A percentile compares a stretch with the other conserved stretches of the same genome.
Evolutionary conservation across 1,140 invertebrate species (phyloP).

Genomic region (Lasioglossum baleicum): DNA sequence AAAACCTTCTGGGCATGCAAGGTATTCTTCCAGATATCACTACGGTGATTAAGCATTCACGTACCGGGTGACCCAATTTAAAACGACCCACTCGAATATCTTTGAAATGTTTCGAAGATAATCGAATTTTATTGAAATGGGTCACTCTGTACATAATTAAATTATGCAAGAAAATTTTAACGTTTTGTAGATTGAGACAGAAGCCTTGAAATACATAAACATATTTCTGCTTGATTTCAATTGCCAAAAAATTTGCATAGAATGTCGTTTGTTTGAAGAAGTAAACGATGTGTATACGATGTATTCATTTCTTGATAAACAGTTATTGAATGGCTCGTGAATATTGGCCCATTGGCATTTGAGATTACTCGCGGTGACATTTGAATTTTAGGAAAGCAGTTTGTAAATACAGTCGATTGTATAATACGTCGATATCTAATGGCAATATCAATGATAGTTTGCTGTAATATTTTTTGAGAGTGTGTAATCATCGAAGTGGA

Average conservation of each 20-base stretch:
- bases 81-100: no score
- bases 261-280: no score
- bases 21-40: not conserved
- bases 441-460: not conserved
- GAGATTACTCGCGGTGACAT: not conserved
- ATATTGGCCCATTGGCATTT: not conserved
- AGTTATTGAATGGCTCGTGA: not conserved
- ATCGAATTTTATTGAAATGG: no score
- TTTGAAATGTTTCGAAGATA: no score
- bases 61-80: no score
- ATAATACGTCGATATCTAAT: not conserved
- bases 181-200: not conserved
- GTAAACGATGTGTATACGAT: not conserved
- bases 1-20: conserved; percentile 35
- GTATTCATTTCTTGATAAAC: not conserved
- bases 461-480: not conserved
- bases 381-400: no score
- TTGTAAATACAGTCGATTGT: conserved; percentile 1
- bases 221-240: no score
- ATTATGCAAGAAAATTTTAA: not conserved
- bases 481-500: not conserved
- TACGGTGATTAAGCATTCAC: no score
- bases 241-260: no score
- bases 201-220: no score
- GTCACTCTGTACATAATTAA: not conserved